phyloP scores from a whole-genome alignment of 2,888 invertebrate species.

The Chorisops tibialis region DNA sequence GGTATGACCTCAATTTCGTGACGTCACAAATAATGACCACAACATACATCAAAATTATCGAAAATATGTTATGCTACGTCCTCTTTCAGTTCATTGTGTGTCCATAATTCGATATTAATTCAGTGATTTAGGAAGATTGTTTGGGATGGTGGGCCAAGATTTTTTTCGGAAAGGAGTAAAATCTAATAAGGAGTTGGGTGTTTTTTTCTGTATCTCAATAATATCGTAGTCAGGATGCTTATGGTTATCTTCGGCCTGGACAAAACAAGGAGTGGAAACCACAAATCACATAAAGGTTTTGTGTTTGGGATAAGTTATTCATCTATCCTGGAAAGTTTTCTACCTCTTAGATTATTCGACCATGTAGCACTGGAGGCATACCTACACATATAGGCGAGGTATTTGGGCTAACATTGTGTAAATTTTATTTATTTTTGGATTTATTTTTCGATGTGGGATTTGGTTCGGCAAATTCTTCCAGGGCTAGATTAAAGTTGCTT shows the following conservation, averaged over 20 bases:
- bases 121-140: no score
- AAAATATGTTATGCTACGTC: no score
- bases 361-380: background rate
- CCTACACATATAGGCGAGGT: background rate
- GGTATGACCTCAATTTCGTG: no score
- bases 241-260: background rate
- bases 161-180: no score
- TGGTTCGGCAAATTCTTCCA: background rate
- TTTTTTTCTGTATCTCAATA: conserved; percentile 2
- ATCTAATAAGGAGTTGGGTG: background rate
- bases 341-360: background rate
- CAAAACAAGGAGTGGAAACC: background rate
- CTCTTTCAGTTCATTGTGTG: no score
- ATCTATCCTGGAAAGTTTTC: conserved; percentile 7
- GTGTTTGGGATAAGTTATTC: conserved; percentile 1
- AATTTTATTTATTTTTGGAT: conserved; percentile 21
- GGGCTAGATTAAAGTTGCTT: no score
- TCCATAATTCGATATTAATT: no score
- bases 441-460: conserved; percentile 10
- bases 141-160: no score
- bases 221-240: background rate
- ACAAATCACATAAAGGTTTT: conserved; percentile 17
- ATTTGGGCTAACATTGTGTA: conserved; percentile 12
- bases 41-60: no score
- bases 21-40: no score